Percentiles rank a stretch among this genome's conserved stretches.
Evolutionary conservation across 2,797 vertebrate species (phyloP).

Genomic region (Sebastes iracundus): DNA sequence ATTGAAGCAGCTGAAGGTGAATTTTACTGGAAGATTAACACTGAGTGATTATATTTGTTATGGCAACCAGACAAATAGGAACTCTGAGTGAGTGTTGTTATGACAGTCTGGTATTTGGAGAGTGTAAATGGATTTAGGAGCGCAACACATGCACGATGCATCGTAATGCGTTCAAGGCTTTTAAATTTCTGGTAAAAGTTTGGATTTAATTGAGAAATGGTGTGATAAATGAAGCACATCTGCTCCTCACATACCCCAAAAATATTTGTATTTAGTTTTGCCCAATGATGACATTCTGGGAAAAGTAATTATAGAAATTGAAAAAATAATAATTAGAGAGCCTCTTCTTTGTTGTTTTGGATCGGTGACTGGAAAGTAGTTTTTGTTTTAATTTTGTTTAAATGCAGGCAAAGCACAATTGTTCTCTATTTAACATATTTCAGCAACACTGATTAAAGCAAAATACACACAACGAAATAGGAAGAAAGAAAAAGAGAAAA

Average conservation of each 20-base stretch:
- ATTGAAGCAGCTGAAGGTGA: slow-evolving; percentile 54
- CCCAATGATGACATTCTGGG: neutral
- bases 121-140: slow-evolving; percentile 19
- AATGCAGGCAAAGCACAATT: too few species aligned
- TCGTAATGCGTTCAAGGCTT: neutral
- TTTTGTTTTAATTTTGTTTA: too few species aligned
- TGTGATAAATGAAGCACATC: neutral
- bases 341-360: neutral
- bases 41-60: slow-evolving; percentile 35
- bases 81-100: neutral
- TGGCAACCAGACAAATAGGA: slow-evolving; percentile 33
- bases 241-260: neutral
- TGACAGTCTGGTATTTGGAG: slow-evolving; percentile 26
- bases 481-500: too few species aligned
- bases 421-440: too few species aligned
- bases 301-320: neutral
- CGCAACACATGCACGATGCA: neutral
- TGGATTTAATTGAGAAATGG: neutral
- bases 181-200: neutral
- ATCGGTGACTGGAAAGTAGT: neutral
- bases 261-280: neutral
- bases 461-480: too few species aligned
- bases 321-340: neutral
- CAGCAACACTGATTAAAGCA: too few species aligned
- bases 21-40: slow-evolving; percentile 54